Base-by-base conservation (phyloP, 1,140 invertebrate species). In the Leptinotarsa defecta region DNA sequence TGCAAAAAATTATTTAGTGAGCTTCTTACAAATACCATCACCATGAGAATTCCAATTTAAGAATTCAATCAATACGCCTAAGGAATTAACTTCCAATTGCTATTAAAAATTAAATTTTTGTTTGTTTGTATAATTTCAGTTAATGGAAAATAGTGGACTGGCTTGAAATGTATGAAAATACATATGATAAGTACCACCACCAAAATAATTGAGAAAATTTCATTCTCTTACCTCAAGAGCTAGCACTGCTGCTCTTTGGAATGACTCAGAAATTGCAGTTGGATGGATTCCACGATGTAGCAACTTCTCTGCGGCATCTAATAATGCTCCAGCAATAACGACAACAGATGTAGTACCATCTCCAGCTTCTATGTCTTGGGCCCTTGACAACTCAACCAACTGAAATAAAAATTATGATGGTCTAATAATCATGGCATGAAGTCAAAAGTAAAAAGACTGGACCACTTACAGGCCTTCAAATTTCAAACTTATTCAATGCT, bases 281-380 rank as follows among this genome's bases (percentile, higher is more conserved):
- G 98, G 98, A 87, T 99, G 98, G 84, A 99, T 96, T 75, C 98
- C 98, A 87, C 96, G 96, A 68, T 91, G 89, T 27, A 99, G 87
- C 0, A 99, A 88, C 84, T 97, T 97, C 84, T 97, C 92, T 76
- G 96, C 95, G 74, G 97, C 96, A 88, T 99, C 97, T 20, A 99
- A 86, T 19, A 99, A 85, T 79, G 96, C 95, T 61, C 98, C 98
- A 80, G 97, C 96, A 83, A 99, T 91, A 22, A 99, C 94, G 49
- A 98, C 96, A 71, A 99, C 98, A 64, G 96, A 96, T 3, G 98
- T 99, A 22, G 98, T 99, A 67, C 98, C 98, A 90, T 99, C 98
- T 71, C 98, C 98, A 82, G 98, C 98, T 88, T 99, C 98, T 81
- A 98, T 92, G 88, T 99, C 98, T 89, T 99, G 98, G 34, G 98